Conservation (phyloP, 2,888 invertebrate species). For the Ecdyonurus torrentis region DNA sequence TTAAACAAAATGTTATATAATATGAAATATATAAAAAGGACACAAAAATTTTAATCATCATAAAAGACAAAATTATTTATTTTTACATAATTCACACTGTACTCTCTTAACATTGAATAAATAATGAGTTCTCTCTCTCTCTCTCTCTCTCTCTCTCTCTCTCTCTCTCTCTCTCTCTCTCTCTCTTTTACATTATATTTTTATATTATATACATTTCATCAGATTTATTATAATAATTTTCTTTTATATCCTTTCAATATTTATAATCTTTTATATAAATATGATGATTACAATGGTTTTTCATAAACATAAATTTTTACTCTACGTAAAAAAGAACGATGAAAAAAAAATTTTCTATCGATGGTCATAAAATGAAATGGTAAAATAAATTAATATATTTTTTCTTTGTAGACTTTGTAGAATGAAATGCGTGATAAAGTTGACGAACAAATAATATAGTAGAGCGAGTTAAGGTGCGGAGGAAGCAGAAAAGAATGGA, state of each 20-base stretch:
- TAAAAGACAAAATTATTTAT: too few relatives aligned
- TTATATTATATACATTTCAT: too few relatives aligned
- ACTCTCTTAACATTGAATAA: too few relatives aligned
- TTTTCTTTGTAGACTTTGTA: neutral
- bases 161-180: too few relatives aligned
- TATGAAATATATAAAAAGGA: too few relatives aligned
- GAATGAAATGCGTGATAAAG: neutral
- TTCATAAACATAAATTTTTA: neutral
- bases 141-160: too few relatives aligned
- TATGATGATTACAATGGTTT: neutral
- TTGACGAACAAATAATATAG: neutral
- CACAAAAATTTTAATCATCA: too few relatives aligned
- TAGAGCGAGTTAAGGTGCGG: neutral
- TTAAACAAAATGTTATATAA: too few relatives aligned
- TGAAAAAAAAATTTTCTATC: neutral
- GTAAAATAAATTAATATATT: neutral
- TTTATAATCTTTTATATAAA: neutral
- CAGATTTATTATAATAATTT: neutral
- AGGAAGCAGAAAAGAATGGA: neutral
- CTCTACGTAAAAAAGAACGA: neutral
- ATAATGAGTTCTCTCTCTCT: too few relatives aligned
- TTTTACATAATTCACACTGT: too few relatives aligned
- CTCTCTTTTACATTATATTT: too few relatives aligned
- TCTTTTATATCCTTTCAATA: neutral
- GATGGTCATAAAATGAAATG: neutral